Evolutionary conservation across 2,113 vertebrate species (phyloP).

Genomic region (Corythornis madagascariensis): DNA sequence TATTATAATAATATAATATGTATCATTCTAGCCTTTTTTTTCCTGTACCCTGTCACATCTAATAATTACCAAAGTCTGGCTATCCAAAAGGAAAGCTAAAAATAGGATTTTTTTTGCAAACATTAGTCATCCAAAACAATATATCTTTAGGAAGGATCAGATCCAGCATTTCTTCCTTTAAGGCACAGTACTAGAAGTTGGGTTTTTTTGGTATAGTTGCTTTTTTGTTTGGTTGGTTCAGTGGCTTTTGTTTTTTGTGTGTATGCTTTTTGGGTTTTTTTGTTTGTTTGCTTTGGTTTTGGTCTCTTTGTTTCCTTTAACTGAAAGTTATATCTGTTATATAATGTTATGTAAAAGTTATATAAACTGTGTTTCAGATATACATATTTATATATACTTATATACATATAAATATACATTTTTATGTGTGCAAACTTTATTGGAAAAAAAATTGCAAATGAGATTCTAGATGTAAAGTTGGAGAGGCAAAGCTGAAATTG

Average conservation of each 20-base stretch:
- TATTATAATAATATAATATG: neutral
- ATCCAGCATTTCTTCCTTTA: neutral
- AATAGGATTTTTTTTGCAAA: slow-evolving; percentile 13
- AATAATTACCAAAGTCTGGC: neutral
- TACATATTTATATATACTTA: neutral
- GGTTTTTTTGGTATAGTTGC: neutral
- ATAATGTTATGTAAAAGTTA: too few species aligned
- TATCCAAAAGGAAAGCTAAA: neutral
- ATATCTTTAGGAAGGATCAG: neutral
- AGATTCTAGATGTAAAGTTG: neutral
- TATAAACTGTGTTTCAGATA: too few species aligned
- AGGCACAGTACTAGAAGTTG: neutral
- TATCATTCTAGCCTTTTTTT: neutral
- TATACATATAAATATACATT: neutral
- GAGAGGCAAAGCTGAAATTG: slow-evolving; percentile 6
- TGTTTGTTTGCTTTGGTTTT: neutral
- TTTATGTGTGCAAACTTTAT: neutral
- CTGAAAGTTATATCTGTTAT: too few species aligned
- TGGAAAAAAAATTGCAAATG: neutral
- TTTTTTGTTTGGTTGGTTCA: too few species aligned
- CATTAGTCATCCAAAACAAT: neutral
- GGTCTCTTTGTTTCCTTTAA: neutral
- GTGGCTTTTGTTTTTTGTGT: neutral
- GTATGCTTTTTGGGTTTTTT: neutral
- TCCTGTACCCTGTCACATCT: neutral